Evolutionary conservation across 1,140 invertebrate genomes (phyloP).

Genomic region (Sycobia sp.): DNA sequence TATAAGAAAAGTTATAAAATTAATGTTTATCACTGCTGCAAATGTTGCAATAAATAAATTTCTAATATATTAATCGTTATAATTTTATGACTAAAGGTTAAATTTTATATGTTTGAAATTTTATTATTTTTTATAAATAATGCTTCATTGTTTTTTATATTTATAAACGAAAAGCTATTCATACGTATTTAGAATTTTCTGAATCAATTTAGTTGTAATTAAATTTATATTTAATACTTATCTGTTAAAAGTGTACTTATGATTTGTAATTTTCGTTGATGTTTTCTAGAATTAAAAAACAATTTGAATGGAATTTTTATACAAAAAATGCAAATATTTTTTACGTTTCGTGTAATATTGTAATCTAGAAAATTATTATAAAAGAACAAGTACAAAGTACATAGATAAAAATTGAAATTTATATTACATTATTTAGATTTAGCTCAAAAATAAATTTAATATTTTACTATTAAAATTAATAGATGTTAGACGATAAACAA

Average conservation of each 20-base stretch:
- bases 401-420: not conserved
- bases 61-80: conserved; percentile 4
- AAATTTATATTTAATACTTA: not conserved
- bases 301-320: not conserved
- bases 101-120: conserved; percentile 7
- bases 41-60: not conserved
- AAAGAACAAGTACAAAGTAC: not conserved
- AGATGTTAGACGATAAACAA: conserved; percentile 11
- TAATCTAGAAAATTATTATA: not conserved
- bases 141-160: not conserved
- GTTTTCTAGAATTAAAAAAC: conserved; percentile 3
- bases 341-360: not conserved
- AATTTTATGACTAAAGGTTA: conserved; percentile 12
- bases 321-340: not conserved
- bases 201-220: not conserved
- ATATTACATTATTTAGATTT: not conserved
- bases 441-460: not conserved
- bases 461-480: too few species aligned
- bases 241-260: not conserved
- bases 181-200: conserved; percentile 10
- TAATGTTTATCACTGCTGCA: not conserved
- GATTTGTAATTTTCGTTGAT: not conserved
- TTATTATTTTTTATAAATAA: not conserved
- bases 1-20: conserved; percentile 11
- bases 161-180: conserved; percentile 3